Evolutionary conservation across 2,797 vertebrate species (phyloP).

Genomic region (Alfaro cultratus): DNA sequence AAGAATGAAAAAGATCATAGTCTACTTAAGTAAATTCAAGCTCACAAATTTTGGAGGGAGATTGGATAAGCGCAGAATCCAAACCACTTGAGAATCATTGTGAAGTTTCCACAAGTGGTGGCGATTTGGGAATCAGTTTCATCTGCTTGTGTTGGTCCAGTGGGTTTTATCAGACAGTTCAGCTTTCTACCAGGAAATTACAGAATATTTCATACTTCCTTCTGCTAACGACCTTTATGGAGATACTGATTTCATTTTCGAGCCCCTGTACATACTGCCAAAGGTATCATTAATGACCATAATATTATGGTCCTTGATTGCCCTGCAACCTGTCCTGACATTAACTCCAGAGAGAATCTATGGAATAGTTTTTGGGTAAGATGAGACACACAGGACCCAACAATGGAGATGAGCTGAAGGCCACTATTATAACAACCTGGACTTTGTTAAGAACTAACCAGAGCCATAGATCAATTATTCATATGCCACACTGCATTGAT

Average conservation of each 20-base stretch:
- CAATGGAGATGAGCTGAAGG: background rate
- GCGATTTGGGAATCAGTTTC: background rate
- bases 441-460: background rate
- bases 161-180: background rate
- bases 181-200: background rate
- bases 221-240: no score
- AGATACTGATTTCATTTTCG: conserved; percentile 1
- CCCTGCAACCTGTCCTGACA: background rate
- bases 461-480: background rate
- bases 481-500: background rate
- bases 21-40: background rate
- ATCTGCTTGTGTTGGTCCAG: background rate
- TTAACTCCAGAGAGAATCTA: background rate
- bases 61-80: background rate
- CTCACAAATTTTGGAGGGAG: background rate
- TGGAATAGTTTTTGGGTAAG: background rate
- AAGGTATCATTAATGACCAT: background rate
- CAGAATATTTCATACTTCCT: background rate
- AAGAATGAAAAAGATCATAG: background rate
- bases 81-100: background rate
- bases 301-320: background rate
- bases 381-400: background rate
- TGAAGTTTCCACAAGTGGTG: background rate
- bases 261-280: background rate
- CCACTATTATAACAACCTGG: background rate